phyloP scores from a whole-genome alignment of 1,140 invertebrate genomes.

The Potamilus streckersoni region DNA sequence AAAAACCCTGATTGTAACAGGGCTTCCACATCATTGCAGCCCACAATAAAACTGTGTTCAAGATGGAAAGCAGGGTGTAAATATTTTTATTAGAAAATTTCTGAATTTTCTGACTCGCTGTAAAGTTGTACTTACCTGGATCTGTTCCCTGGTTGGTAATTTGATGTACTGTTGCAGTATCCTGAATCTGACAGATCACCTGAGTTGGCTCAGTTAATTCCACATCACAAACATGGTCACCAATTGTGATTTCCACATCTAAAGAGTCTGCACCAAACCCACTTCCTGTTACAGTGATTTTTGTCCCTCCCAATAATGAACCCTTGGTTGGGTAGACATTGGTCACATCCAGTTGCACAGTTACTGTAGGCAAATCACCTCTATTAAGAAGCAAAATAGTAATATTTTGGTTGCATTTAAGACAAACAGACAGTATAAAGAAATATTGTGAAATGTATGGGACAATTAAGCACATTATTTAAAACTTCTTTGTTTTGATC shows the following conservation, averaged over 20 bases:
- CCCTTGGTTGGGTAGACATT: slow-evolving; percentile 43
- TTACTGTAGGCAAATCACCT: slow-evolving; percentile 6
- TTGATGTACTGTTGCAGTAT: slow-evolving; percentile 31
- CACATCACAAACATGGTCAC: slow-evolving; percentile 37
- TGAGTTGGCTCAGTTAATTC: slow-evolving; percentile 21
- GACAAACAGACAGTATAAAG: too few species aligned
- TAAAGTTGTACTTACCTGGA: slow-evolving; percentile 25
- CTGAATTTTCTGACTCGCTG: too few species aligned
- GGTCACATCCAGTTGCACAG: slow-evolving; percentile 33
- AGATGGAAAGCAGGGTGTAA: too few species aligned
- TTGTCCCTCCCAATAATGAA: slow-evolving; percentile 53
- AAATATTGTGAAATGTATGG: too few species aligned
- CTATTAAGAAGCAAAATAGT: not conserved
- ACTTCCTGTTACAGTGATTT: slow-evolving; percentile 47
- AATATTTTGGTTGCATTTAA: too few species aligned
- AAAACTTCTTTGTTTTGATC: too few species aligned
- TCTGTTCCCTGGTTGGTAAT: slow-evolving; percentile 46
- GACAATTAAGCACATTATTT: too few species aligned
- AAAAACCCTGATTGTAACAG: too few species aligned
- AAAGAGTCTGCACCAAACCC: slow-evolving; percentile 42
- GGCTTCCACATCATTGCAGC: too few species aligned
- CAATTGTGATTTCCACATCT: slow-evolving; percentile 38
- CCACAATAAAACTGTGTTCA: too few species aligned
- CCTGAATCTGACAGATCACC: slow-evolving; percentile 44
- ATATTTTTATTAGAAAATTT: too few species aligned